A percentile compares a stretch with the other conserved stretches of the same genome.
phyloP scores from a whole-genome alignment of 2,888 invertebrate genomes.

The Petrolisthes manimaculis region DNA sequence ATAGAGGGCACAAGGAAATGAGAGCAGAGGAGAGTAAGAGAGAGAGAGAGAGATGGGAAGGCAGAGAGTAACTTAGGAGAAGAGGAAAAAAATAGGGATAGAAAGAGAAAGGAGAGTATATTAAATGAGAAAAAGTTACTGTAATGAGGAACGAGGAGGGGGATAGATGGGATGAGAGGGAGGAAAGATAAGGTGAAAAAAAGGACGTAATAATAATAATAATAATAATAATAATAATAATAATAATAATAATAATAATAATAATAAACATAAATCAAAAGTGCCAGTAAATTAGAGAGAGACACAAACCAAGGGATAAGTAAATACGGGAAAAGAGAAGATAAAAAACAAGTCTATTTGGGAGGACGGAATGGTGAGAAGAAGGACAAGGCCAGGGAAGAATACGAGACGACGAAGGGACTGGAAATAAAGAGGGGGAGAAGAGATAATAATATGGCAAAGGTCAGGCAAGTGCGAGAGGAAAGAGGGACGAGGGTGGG shows the following conservation, averaged over 20 bases:
- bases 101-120: not conserved
- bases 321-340: too few species aligned
- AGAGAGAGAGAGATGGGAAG: not conserved
- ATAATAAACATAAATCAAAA: too few species aligned
- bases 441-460: not conserved
- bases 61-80: not conserved
- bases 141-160: not conserved
- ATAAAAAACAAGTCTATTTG: not conserved
- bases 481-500: not conserved
- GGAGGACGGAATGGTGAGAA: constrained; percentile 11
- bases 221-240: too few species aligned
- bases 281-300: too few species aligned
- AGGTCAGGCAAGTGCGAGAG: not conserved
- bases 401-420: not conserved
- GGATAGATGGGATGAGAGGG: constrained; percentile 2
- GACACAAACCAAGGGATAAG: too few species aligned
- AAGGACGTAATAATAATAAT: not conserved
- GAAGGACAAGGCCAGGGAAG: constrained; percentile 2
- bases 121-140: not conserved
- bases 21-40: not conserved
- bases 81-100: not conserved
- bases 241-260: too few species aligned
- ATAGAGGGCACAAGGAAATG: too few species aligned
- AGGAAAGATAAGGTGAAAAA: constrained; percentile 8
- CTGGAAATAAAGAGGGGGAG: not conserved